Evolutionary conservation across 2,888 invertebrate genomes (phyloP).

Genomic region (Caenorhabditis uteleia): DNA sequence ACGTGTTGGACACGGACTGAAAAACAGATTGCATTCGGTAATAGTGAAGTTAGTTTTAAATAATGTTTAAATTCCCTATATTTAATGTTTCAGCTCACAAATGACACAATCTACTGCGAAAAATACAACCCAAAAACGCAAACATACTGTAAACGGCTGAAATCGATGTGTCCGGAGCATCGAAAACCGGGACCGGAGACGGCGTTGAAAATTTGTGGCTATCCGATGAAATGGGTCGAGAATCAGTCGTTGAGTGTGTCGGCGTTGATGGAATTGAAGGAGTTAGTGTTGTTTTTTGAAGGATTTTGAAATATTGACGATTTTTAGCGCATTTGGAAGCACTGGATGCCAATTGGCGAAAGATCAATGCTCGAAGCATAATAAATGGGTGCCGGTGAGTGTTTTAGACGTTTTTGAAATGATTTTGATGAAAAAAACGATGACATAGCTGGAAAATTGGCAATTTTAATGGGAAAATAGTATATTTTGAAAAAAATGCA

Average conservation of each 20-base stretch:
- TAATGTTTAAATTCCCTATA: not conserved
- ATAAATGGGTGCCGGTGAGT: constrained; percentile 52
- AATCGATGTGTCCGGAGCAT: constrained; percentile 96
- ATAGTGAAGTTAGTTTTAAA: constrained; percentile 9
- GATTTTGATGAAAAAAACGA: too few relatives aligned
- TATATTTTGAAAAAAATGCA: too few relatives aligned
- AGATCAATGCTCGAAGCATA: constrained; percentile 49
- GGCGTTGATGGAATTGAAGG: not conserved
- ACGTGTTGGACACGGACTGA: constrained; percentile 58
- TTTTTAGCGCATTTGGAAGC: constrained; percentile 42
- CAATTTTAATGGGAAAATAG: too few relatives aligned
- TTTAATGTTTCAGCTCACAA: not conserved
- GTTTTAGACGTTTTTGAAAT: not conserved
- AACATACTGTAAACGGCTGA: constrained; percentile 92
- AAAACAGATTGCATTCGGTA: constrained; percentile 57
- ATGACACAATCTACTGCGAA: constrained; percentile 86
- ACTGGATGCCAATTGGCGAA: constrained; percentile 42
- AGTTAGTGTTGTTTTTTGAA: too few relatives aligned
- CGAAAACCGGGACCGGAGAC: constrained; percentile 13
- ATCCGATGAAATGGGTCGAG: constrained; percentile 38
- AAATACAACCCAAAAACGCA: constrained; percentile 81
- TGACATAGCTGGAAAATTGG: too few relatives aligned
- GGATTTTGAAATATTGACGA: not conserved
- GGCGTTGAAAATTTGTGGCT: constrained; percentile 37
- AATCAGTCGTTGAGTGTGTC: too few relatives aligned